These are phyloP conservation scores for Neotragus pygmaeus DNA, from an alignment of 2,113 vertebrate species.

Conservation along the genomic window DNA sequence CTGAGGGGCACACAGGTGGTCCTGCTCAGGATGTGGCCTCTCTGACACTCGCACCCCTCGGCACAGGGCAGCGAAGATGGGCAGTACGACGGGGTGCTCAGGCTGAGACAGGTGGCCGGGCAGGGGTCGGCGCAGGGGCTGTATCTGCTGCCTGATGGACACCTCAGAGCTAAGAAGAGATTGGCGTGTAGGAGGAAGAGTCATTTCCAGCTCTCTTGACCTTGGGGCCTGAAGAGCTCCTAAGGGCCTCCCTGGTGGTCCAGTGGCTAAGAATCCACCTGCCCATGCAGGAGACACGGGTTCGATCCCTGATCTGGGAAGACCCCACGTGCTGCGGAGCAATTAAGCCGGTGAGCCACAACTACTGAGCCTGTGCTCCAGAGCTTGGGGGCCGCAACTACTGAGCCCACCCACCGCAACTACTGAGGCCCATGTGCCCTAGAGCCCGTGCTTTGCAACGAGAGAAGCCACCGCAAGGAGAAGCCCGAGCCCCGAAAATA, in stretches of 20 bases:
- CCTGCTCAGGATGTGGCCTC: slow-evolving; percentile 82
- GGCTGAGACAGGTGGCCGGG: slow-evolving; percentile 81
- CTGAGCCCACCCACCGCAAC: not conserved
- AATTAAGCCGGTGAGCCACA: not conserved
- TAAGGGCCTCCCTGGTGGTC: not conserved
- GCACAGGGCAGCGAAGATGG: slow-evolving; percentile 74
- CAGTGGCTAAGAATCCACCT: not conserved
- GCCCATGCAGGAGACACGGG: not conserved
- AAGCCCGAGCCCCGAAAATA: not conserved
- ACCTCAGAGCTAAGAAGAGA: slow-evolving; percentile 80
- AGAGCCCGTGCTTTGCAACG: accelerated
- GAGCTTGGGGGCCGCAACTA: not conserved
- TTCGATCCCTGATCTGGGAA: not conserved
- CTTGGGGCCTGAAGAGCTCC: not conserved
- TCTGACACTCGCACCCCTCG: slow-evolving; percentile 85
- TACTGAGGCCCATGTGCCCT: not conserved
- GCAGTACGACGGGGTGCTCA: slow-evolving; percentile 65
- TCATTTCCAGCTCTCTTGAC: not conserved
- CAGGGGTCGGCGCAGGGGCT: slow-evolving; percentile 81
- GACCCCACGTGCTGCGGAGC: not conserved
- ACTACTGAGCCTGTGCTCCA: not conserved
- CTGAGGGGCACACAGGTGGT: slow-evolving; percentile 83
- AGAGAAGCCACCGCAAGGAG: not conserved
- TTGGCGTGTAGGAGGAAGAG: not conserved
- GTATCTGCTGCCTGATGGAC: slow-evolving; percentile 82